These are phyloP conservation scores for Temnothorax nylanderi DNA, from an alignment of 1,140 invertebrate genomes.

Conservation along the genomic window DNA sequence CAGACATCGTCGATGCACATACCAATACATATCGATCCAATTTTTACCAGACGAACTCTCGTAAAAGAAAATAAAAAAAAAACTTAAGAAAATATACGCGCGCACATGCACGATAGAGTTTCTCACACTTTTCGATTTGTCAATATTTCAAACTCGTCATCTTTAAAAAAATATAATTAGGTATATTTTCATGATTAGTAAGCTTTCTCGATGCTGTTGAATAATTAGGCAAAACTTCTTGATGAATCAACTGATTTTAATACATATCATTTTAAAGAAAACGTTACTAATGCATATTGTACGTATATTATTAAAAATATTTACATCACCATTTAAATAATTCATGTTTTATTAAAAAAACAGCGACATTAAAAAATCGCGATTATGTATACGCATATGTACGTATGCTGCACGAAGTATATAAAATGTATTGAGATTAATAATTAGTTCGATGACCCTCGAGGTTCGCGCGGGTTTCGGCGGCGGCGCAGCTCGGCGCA, in stretches of 20 bases:
- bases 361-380: neutral
- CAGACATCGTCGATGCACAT: conserved; percentile 16
- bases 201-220: neutral
- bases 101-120: neutral
- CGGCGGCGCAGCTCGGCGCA: conserved; percentile 18
- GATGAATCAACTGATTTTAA: neutral
- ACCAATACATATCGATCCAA: conserved; percentile 44
- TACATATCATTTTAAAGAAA: too few species aligned
- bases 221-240: neutral
- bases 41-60: conserved; percentile 10
- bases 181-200: neutral
- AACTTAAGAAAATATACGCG: neutral
- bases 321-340: too few species aligned
- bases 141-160: neutral
- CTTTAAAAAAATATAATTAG: neutral
- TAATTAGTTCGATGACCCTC: conserved; percentile 60
- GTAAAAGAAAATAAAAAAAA: conserved; percentile 45
- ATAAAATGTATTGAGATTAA: neutral
- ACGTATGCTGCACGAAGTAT: neutral
- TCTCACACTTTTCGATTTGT: neutral
- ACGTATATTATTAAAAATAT: neutral
- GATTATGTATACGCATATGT: neutral
- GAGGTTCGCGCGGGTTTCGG: conserved; percentile 20
- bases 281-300: neutral
- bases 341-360: neutral